Percentiles rank a stretch among this genome's conserved stretches.
phyloP scores from a whole-genome alignment of 2,113 vertebrate species.

The Phaethon lepturus region DNA sequence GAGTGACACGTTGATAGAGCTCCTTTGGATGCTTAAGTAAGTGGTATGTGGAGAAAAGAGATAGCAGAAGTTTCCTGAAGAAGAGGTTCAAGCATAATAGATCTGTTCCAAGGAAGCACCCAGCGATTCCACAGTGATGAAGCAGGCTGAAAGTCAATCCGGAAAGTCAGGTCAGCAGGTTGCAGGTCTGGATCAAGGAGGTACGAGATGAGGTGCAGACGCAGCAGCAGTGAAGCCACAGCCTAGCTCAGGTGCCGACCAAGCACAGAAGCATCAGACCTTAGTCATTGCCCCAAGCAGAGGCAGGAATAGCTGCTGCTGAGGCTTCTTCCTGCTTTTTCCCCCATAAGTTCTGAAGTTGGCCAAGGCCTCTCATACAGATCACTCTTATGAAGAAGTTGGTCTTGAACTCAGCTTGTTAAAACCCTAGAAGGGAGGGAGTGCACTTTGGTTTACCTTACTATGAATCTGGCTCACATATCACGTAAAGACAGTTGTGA shows the following conservation, averaged over 20 bases:
- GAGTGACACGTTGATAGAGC: accelerated
- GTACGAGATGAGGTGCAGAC: neutral
- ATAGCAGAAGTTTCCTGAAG: neutral
- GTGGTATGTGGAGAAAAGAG: neutral
- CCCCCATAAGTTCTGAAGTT: neutral
- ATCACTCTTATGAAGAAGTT: neutral
- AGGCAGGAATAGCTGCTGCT: neutral
- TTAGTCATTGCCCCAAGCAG: neutral
- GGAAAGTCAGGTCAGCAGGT: neutral
- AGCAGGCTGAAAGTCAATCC: neutral
- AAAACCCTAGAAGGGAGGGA: neutral
- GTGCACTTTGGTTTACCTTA: neutral
- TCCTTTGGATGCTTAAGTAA: neutral
- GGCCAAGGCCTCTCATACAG: neutral
- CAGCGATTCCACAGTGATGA: neutral
- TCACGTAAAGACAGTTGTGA: neutral
- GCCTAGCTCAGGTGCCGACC: no score
- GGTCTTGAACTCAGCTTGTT: neutral
- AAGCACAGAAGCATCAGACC: neutral
- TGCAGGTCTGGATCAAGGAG: neutral
- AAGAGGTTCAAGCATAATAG: neutral
- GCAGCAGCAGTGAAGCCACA: neutral
- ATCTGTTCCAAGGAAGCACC: neutral
- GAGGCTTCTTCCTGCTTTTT: neutral
- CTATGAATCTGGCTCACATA: neutral